Evolutionary conservation across 1,140 invertebrate genomes (phyloP).

Genomic region (Caenorhabditis remanei): DNA sequence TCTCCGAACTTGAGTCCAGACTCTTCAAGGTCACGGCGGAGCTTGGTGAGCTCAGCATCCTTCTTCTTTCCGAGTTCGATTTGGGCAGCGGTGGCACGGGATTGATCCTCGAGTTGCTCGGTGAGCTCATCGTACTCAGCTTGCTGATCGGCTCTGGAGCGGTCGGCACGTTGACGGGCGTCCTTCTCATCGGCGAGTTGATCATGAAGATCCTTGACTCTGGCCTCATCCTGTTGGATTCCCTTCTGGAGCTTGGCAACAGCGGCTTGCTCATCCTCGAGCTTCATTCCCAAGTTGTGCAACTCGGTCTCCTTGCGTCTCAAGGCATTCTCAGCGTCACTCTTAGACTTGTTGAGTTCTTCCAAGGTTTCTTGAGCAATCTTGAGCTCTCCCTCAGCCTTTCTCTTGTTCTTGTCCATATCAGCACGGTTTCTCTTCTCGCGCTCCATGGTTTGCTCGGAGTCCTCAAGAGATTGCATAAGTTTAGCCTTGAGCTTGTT

Average conservation of each 20-base stretch:
- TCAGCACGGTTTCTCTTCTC: constrained; percentile 98
- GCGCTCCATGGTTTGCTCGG: constrained; percentile 94
- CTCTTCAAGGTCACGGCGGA: constrained; percentile 96
- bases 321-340: constrained; percentile 71
- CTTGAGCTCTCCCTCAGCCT: constrained; percentile 92
- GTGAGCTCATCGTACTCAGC: constrained; percentile 96
- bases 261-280: constrained; percentile 96
- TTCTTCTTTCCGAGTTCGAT: constrained; percentile 98
- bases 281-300: constrained; percentile 81
- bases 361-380: constrained; percentile 85
- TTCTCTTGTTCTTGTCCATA: constrained; percentile 90
- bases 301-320: constrained; percentile 75
- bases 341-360: constrained; percentile 70
- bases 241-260: constrained; percentile 95
- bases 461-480: constrained; percentile 93
- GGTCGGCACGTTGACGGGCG: constrained; percentile 88
- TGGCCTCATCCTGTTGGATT: constrained; percentile 95
- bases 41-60: constrained; percentile 96
- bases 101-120: constrained; percentile 84
- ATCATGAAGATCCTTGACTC: constrained; percentile 96
- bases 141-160: constrained; percentile 92
- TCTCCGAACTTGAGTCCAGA: constrained; percentile 97
- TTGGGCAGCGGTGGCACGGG: constrained; percentile 96
- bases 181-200: constrained; percentile 97
- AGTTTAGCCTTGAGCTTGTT: constrained; percentile 98